Conservation (phyloP, 2,888 invertebrate genomes). For the Saturnia japonica region DNA sequence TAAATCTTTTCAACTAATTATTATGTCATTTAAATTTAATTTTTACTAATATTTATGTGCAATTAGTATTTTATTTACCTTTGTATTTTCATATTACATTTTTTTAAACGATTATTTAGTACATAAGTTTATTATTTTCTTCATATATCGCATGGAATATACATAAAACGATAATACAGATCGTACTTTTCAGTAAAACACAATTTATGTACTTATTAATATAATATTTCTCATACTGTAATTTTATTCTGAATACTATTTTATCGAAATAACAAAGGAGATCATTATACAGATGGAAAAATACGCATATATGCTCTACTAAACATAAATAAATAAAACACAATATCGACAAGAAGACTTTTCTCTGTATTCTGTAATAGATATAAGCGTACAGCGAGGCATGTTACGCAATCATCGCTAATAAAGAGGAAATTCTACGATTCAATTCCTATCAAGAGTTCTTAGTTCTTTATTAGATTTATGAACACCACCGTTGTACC, state of each 20-base stretch:
- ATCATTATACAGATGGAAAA: neutral
- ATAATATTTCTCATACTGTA: neutral
- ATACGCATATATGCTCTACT: neutral
- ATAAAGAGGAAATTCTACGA: neutral
- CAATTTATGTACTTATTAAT: too few species aligned
- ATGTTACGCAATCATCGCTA: neutral
- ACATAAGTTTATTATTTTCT: too few species aligned
- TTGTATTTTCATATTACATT: too few species aligned
- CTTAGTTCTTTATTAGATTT: neutral
- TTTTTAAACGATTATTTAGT: too few species aligned
- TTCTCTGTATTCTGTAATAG: neutral
- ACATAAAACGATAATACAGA: too few species aligned
- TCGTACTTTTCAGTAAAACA: too few species aligned
- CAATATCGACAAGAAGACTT: neutral
- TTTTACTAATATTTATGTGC: too few species aligned
- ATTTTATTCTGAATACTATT: slow-evolving; percentile 1
- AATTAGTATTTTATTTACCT: too few species aligned
- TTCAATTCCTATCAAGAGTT: neutral
- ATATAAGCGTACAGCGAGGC: neutral
- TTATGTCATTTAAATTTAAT: too few species aligned
- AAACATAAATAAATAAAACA: neutral
- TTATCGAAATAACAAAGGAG: neutral
- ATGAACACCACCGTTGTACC: neutral
- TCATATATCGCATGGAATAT: too few species aligned
- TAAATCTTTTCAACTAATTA: too few species aligned